A percentile compares a stretch with the other conserved stretches of the same genome.
phyloP scores from a whole-genome alignment of 2,888 invertebrate genomes.

The Argynnis bischoffii region DNA sequence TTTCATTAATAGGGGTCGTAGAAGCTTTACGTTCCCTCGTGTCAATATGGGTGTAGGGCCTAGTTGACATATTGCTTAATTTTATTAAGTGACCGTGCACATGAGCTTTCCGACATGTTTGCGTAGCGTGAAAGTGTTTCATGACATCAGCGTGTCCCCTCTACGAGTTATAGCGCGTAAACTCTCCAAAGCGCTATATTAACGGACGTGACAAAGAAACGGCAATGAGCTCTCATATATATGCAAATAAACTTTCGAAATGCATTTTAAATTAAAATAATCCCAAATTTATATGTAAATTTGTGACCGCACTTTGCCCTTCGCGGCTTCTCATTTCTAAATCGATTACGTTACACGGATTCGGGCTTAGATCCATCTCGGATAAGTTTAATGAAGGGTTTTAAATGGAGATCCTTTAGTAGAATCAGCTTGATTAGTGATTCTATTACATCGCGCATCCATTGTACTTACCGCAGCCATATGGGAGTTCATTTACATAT shows the following conservation, averaged over 20 bases:
- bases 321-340: constrained; percentile 72
- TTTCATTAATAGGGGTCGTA: constrained; percentile 42
- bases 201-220: constrained; percentile 69
- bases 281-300: constrained; percentile 80
- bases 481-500: neutral
- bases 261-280: constrained; percentile 80
- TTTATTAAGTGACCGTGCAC: constrained; percentile 74
- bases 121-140: constrained; percentile 51
- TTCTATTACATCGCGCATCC: constrained; percentile 49
- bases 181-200: constrained; percentile 70
- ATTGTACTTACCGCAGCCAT: constrained; percentile 30
- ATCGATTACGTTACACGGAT: constrained; percentile 78
- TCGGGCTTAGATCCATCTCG: constrained; percentile 66
- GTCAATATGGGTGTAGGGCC: constrained; percentile 65
- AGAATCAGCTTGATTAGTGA: constrained; percentile 63
- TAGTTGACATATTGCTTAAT: constrained; percentile 78
- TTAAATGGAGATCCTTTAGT: constrained; percentile 63
- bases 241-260: constrained; percentile 77
- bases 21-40: constrained; percentile 52
- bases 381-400: constrained; percentile 78
- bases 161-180: constrained; percentile 53
- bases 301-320: constrained; percentile 77
- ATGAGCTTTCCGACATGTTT: constrained; percentile 58
- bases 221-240: constrained; percentile 72
- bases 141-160: constrained; percentile 43